A percentile compares a stretch with the other conserved stretches of the same genome.
Evolutionary conservation across 1,140 invertebrate species (phyloP).

Genomic region (Drosophila ercepeae): DNA sequence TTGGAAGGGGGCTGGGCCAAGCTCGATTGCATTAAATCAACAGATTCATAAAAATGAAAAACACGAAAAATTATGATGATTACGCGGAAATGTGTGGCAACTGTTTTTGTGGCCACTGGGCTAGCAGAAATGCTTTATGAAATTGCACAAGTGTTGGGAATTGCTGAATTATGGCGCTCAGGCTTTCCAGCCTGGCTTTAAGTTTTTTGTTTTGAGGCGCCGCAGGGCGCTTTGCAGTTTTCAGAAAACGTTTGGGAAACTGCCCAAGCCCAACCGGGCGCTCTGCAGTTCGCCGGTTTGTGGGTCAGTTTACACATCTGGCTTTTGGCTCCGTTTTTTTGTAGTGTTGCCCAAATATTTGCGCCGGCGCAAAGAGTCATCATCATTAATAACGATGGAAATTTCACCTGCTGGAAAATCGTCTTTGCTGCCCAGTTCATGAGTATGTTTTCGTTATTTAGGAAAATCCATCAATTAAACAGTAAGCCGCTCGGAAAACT

Average conservation of each 20-base stretch:
- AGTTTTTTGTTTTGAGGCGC: slow-evolving; percentile 19
- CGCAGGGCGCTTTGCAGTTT: slow-evolving; percentile 66
- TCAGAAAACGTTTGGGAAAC: slow-evolving; percentile 52
- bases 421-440: slow-evolving; percentile 28
- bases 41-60: slow-evolving; percentile 59
- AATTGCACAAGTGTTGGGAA: slow-evolving; percentile 73
- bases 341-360: slow-evolving; percentile 76
- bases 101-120: slow-evolving; percentile 64
- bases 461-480: slow-evolving; percentile 73
- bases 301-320: slow-evolving; percentile 75
- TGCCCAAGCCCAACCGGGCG: slow-evolving; percentile 21
- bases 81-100: slow-evolving; percentile 79
- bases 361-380: slow-evolving; percentile 70
- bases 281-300: slow-evolving; percentile 32
- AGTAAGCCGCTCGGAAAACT: slow-evolving; percentile 50
- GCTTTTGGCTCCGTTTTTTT: slow-evolving; percentile 45
- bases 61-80: slow-evolving; percentile 76
- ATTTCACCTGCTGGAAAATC: slow-evolving; percentile 77
- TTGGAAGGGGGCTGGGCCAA: slow-evolving; percentile 17
- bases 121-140: slow-evolving; percentile 55
- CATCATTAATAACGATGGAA: slow-evolving; percentile 78
- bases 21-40: slow-evolving; percentile 56
- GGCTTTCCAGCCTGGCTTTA: slow-evolving; percentile 6
- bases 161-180: slow-evolving; percentile 68
- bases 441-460: slow-evolving; percentile 68